A percentile compares a stretch with the other conserved stretches of the same genome.
Conservation (phyloP, 2,888 invertebrate genomes). For the Opisthograptis luteolata region DNA sequence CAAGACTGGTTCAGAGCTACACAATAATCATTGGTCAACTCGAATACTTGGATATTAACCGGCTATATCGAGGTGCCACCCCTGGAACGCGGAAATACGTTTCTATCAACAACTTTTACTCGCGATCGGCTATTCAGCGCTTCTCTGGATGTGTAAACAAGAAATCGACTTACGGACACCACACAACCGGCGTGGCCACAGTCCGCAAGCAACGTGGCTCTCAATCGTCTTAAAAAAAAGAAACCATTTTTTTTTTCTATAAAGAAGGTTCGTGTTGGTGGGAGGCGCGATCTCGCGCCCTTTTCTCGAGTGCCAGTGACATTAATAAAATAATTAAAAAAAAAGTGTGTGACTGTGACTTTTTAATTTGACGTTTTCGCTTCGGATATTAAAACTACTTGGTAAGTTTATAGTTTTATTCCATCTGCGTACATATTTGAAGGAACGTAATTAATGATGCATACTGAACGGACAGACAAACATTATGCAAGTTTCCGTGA, state of each 20-base stretch:
- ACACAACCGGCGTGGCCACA: constrained; percentile 77
- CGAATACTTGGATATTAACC: constrained; percentile 58
- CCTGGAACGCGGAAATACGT: constrained; percentile 62
- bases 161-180: constrained; percentile 51
- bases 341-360: constrained; percentile 37
- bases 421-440: constrained; percentile 7
- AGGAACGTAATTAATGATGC: constrained; percentile 23
- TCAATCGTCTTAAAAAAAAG: constrained; percentile 33
- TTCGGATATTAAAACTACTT: constrained; percentile 45
- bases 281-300: constrained; percentile 27
- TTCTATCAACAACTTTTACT: constrained; percentile 53
- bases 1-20: constrained; percentile 29
- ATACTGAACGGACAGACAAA: constrained; percentile 3
- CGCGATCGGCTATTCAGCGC: constrained; percentile 55
- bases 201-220: constrained; percentile 73
- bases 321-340: constrained; percentile 39
- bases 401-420: constrained; percentile 40
- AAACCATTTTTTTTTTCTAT: constrained; percentile 22
- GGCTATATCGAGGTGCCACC: constrained; percentile 60
- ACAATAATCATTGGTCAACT: constrained; percentile 38
- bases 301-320: constrained; percentile 58
- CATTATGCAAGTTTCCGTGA: constrained; percentile 39
- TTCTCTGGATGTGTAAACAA: constrained; percentile 57
- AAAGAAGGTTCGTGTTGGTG: constrained; percentile 26
- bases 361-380: constrained; percentile 44